Evolutionary conservation across 2,113 vertebrate species (phyloP).

Genomic region (Bungarus multicinctus): DNA sequence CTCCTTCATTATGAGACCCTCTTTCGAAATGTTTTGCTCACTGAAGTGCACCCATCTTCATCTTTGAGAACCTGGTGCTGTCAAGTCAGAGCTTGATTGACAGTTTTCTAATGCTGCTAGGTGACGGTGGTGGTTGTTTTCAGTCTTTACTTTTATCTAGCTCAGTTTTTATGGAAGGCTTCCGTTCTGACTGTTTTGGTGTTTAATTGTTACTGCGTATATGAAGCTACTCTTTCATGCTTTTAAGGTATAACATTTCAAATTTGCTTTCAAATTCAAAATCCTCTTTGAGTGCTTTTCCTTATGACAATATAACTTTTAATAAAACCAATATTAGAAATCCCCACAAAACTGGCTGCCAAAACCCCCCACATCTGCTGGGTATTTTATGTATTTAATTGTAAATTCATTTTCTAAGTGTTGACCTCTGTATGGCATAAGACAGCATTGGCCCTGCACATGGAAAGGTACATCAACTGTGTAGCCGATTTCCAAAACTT

Average conservation of each 20-base stretch:
- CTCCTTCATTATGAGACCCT: not conserved
- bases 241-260: not conserved
- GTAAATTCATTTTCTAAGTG: not conserved
- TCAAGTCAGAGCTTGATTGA: not conserved
- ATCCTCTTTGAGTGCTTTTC: not conserved
- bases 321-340: not conserved
- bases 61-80: not conserved
- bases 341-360: not conserved
- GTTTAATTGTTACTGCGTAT: not conserved
- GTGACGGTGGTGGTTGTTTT: not conserved
- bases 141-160: not conserved
- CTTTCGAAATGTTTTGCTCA: not conserved
- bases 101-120: not conserved
- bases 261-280: not conserved
- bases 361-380: not conserved
- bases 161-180: not conserved
- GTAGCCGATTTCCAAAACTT: not conserved
- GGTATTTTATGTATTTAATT: not conserved
- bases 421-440: not conserved
- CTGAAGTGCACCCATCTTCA: not conserved
- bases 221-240: not conserved
- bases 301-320: not conserved
- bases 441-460: not conserved
- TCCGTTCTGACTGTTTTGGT: not conserved
- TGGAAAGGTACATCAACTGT: not conserved